These are phyloP conservation scores for Epirrita christyi DNA, from an alignment of 2,888 invertebrate genomes.

Conservation along the genomic window DNA sequence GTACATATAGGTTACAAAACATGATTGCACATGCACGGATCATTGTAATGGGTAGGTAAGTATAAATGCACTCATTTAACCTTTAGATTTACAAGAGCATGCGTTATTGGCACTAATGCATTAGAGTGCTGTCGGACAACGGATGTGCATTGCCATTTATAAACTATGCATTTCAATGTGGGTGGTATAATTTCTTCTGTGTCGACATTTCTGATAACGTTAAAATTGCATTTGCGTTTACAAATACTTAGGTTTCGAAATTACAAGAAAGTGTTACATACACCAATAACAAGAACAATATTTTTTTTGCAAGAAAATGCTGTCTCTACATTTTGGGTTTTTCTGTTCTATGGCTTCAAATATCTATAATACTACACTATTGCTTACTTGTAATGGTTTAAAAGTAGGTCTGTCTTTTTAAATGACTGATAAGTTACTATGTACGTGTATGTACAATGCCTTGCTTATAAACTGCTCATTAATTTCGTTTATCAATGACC, in stretches of 20 bases:
- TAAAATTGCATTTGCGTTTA: background rate
- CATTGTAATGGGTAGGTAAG: slow-evolving; percentile 22
- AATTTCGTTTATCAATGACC: slow-evolving; percentile 30
- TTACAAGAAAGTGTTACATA: too few relatives aligned
- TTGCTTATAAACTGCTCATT: slow-evolving; percentile 12
- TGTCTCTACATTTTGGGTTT: too few relatives aligned
- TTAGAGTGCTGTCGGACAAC: slow-evolving; percentile 65
- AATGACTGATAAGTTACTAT: too few relatives aligned
- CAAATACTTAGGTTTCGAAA: background rate
- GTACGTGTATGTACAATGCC: background rate
- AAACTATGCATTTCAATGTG: slow-evolving; percentile 65
- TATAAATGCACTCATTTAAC: slow-evolving; percentile 34
- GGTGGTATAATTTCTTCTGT: slow-evolving; percentile 59
- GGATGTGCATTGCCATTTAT: slow-evolving; percentile 72
- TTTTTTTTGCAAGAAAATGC: too few relatives aligned
- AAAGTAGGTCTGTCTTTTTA: too few relatives aligned
- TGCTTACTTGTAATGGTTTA: too few relatives aligned
- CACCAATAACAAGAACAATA: too few relatives aligned
- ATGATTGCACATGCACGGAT: slow-evolving; percentile 17
- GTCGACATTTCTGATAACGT: slow-evolving; percentile 11
- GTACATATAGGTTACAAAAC: slow-evolving; percentile 6
- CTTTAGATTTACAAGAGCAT: slow-evolving; percentile 47
- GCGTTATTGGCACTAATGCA: slow-evolving; percentile 61
- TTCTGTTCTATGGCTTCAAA: too few relatives aligned
- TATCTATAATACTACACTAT: too few relatives aligned